Base-by-base conservation (phyloP, 1,140 invertebrate species). In the Musca domestica region DNA sequence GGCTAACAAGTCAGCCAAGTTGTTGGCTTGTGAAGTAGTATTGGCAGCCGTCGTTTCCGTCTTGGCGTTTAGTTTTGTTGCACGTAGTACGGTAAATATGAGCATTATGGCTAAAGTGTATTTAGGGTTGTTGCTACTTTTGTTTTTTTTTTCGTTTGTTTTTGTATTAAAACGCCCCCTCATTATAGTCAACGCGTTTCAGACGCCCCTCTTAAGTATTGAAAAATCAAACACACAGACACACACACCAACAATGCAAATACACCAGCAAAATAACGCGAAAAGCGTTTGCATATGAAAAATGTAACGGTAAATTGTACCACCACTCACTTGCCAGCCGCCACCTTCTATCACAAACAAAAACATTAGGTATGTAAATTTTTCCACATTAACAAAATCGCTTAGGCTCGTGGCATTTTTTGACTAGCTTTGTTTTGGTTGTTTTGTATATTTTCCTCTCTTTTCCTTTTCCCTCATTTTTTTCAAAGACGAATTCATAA, bases 101-200 rank as follows among this genome's bases (percentile, higher is more conserved):
- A 7, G 17, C 20, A 61, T 17, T 61, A 61, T 19, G n/a, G 27
- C 17, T 41, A 34, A 34, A 61, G 19, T 23, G 19, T 17, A 34
- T 22, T 27, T 34, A 34, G 17, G 34, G 20, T 34, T 61, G 34
- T 61, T 19, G 56, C 56, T 61, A 61, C 56, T 61, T 61, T 61
- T 41, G 34, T 41, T 41, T 41, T 41, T 41, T n/a, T n/a, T n/a
- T n/a, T n/a, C n/a, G 22, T 14, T 30, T 15, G 17, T 17, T 20
- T 10, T 3, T 20, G 3, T 25, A 54, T 23, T 23, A 34, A 15
- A 61, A 34, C 27, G 27, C 56, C 56, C 27, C 56, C 27, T 61
- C 27, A 61, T 61, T 61, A 61, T 61, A 61, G 56, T 61, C 56
- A 61, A 61, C 56, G 56, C 56, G 56, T 61, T 61, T 61, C 19